Evolutionary conservation across 2,797 vertebrate species (phyloP).

Genomic region (Myotis planiceps): DNA sequence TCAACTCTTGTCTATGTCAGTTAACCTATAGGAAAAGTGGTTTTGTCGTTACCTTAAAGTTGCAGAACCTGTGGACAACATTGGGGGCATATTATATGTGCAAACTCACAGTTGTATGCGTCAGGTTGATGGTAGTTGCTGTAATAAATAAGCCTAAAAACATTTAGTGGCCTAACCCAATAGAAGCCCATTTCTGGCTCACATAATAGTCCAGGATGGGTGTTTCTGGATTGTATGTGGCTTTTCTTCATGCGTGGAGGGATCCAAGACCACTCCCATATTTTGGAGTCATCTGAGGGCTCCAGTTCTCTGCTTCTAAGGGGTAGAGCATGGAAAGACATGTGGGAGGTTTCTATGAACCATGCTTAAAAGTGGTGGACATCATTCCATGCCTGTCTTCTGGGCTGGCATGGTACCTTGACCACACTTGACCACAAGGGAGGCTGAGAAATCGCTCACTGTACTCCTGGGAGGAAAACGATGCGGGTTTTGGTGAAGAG

Average conservation of each 20-base stretch:
- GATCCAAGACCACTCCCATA: background rate
- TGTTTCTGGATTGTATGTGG: background rate
- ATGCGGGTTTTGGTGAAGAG: background rate
- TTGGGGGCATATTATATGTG: too few species aligned
- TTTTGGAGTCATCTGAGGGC: background rate
- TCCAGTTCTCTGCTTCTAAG: background rate
- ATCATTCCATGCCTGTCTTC: fast-evolving
- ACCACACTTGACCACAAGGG: background rate
- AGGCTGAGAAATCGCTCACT: background rate
- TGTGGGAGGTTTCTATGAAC: fast-evolving
- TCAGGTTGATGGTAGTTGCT: background rate
- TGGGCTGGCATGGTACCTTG: background rate
- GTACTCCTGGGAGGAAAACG: background rate
- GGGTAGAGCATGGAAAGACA: background rate
- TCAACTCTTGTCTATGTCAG: background rate
- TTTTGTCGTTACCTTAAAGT: background rate
- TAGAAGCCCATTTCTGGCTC: background rate
- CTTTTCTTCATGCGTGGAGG: background rate
- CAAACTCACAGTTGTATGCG: background rate
- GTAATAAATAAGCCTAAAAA: background rate
- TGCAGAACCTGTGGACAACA: background rate
- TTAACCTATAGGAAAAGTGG: background rate
- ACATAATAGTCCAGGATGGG: background rate
- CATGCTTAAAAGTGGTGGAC: fast-evolving
- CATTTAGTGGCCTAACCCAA: background rate